phyloP scores from a whole-genome alignment of 2,797 vertebrate species.

The Agapornis canus region DNA sequence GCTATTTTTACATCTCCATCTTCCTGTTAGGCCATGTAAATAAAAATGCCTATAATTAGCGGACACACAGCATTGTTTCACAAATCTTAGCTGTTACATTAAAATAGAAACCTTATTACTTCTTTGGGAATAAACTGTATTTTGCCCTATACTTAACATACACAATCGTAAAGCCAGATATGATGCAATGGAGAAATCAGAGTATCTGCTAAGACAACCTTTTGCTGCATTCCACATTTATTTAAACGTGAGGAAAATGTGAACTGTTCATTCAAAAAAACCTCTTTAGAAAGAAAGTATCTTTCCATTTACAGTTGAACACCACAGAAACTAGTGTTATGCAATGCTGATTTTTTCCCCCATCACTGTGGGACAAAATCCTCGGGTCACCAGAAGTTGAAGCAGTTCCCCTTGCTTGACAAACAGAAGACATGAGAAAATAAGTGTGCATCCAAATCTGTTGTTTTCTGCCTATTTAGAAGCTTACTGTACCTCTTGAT shows the following conservation, averaged over 20 bases:
- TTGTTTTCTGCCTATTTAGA: neutral
- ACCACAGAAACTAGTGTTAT: neutral
- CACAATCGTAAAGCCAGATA: neutral
- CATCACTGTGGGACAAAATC: neutral
- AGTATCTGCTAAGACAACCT: neutral
- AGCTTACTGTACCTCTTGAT: neutral
- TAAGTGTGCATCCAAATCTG: neutral
- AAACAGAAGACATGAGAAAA: neutral
- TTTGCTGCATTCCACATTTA: neutral
- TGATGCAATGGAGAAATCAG: neutral
- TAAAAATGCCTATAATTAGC: conserved; percentile 45
- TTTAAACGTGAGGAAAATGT: neutral
- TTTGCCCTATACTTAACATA: neutral
- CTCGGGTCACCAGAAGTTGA: neutral
- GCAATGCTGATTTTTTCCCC: neutral
- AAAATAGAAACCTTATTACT: conserved; percentile 24
- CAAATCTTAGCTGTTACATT: conserved; percentile 6
- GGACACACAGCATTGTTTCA: neutral
- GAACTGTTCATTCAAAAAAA: neutral
- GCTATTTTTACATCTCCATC: conserved; percentile 61
- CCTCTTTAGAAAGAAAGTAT: neutral
- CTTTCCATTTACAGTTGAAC: neutral
- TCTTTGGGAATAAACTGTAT: conserved; percentile 2
- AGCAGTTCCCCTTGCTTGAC: neutral
- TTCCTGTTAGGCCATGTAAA: conserved; percentile 54